A percentile compares a stretch with the other conserved stretches of the same genome.
Conservation (phyloP, 2,113 vertebrate species). For the Sapayoa aenigma region DNA sequence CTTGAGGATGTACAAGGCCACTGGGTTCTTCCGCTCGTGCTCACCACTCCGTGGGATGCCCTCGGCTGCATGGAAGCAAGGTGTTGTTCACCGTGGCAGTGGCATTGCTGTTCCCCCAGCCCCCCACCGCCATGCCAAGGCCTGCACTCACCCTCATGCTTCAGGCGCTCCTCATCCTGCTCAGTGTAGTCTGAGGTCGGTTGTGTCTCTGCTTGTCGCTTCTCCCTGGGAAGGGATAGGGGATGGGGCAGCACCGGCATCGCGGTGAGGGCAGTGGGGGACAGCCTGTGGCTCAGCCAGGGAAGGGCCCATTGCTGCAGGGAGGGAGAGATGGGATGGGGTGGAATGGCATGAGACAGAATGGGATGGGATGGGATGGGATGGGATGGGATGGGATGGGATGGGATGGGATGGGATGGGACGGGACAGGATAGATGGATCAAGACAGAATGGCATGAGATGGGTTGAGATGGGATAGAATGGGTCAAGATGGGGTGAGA, state of each 20-base stretch:
- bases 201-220: conserved; percentile 79
- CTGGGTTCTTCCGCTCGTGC: conserved; percentile 86
- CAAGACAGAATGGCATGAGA: too few relatives aligned
- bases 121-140: accelerated
- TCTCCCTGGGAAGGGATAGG: conserved; percentile 74
- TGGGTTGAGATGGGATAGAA: too few relatives aligned
- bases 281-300: not conserved
- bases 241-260: not conserved
- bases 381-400: not conserved
- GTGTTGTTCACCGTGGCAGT: accelerated
- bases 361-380: too few relatives aligned
- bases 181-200: conserved; percentile 80
- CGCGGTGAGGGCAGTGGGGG: accelerated
- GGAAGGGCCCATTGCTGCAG: not conserved
- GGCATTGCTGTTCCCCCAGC: accelerated
- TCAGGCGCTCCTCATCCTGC: conserved; percentile 79
- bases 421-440: not conserved
- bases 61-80: conserved; percentile 74
- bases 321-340: not conserved
- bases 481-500: not conserved
- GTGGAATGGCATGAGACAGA: not conserved
- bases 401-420: accelerated
- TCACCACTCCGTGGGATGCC: conserved; percentile 80
- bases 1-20: conserved; percentile 89
- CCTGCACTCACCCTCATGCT: conserved; percentile 81